Evolutionary conservation across 1,140 invertebrate species (phyloP), one percentile per base, ranked within the genome.

Genomic region (Ptiloglossa arizonensis): DNA sequence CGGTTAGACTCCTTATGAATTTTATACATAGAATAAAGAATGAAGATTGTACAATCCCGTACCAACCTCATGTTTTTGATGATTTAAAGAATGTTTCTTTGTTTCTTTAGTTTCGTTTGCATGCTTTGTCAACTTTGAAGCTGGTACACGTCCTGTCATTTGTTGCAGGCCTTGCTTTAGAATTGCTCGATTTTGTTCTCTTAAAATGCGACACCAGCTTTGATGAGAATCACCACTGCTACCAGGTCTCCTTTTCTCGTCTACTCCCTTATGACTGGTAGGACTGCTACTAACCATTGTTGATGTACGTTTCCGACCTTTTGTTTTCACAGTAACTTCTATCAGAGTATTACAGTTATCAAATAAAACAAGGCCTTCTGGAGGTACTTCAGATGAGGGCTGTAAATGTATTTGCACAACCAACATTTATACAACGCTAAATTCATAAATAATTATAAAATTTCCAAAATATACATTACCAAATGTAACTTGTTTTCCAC

Each of bases 241-340:
- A 24, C n/a, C 17, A 8, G 68, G 72, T 24, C 27, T 87, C 27
- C 62, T 85, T 73, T 48, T 88, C 22, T 63, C 80, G 27, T 27
- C 29, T 27, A 62, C 15, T 59, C 46, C 50, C 69, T 83, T 88
- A 5, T 83, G 75, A 46, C 60, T 48, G 41, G 60, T 48, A 15
- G 67, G 41, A 27, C n/a, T 76, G 29, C 48, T 70, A 59, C 46
- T 86, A 1, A 75, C 73, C 73, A 73, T 84, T 32, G 62, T 75
- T 6, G 79, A 78, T 27, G 72, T 73, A 66, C 54, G 69, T 76
- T 88, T 88, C 35, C 62, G 81, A 11, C 46, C 71, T 32, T 79
- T 83, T n/a, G 41, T 50, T 70, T 82, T 87, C 1, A 89, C 54
- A 6, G 72, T 87, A 13, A 89, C 52, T 85, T 88, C 86, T 24